Evolutionary conservation across 2,797 vertebrate species (phyloP).

Genomic region (Australoheros facetus): DNA sequence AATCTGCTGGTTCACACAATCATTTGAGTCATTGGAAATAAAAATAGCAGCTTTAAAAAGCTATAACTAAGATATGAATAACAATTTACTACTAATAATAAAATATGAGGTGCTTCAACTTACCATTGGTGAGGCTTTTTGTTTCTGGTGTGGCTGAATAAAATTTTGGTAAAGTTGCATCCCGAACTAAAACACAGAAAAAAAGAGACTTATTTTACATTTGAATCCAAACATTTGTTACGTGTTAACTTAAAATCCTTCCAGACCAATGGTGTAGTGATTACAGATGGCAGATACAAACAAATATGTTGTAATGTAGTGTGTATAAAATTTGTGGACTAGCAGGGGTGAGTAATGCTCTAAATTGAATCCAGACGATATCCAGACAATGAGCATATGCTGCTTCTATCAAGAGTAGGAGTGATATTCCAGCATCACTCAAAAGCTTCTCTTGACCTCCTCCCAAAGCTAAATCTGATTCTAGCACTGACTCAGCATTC

Average conservation of each 20-base stretch:
- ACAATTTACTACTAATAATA: not conserved
- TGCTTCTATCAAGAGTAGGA: conserved; percentile 51
- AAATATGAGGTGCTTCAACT: conserved; percentile 44
- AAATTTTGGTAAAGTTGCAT: conserved; percentile 97
- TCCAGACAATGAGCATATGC: conserved; percentile 63
- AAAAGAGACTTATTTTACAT: not conserved
- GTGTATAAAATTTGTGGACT: conserved; percentile 39
- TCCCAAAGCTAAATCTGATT: conserved; percentile 64
- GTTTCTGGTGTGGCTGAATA: conserved; percentile 91
- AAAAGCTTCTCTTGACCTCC: conserved; percentile 57
- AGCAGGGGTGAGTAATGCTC: conserved; percentile 36
- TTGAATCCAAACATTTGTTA: conserved; percentile 7
- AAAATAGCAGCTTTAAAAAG: not conserved
- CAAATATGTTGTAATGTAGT: conserved; percentile 6
- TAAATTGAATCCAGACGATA: conserved; percentile 48
- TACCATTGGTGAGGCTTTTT: conserved; percentile 92
- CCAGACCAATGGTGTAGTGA: not conserved
- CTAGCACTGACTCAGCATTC: conserved; percentile 63
- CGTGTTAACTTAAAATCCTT: not conserved
- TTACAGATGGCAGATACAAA: conserved; percentile 6
- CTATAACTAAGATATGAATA: not conserved
- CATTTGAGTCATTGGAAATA: not conserved
- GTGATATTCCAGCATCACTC: conserved; percentile 62
- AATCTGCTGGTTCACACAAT: not conserved
- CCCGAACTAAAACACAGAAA: conserved; percentile 85